Evolutionary conservation across 2,888 invertebrate genomes (phyloP).

Genomic region (Pristionchus fissidentatus): DNA sequence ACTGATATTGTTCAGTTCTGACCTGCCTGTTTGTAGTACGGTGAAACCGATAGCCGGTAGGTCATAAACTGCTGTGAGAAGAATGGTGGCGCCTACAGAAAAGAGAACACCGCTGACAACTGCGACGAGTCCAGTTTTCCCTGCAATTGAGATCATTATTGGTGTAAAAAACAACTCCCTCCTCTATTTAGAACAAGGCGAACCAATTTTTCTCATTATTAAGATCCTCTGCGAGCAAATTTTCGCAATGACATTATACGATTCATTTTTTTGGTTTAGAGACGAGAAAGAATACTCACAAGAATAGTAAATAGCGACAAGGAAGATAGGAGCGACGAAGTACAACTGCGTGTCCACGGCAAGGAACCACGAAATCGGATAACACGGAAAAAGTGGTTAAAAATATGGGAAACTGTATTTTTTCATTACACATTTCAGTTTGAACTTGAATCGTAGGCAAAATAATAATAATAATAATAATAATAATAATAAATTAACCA

Average conservation of each 20-base stretch:
- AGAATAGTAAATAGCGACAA: slow-evolving; percentile 18
- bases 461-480: too few relatives aligned
- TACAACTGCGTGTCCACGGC: slow-evolving; percentile 44
- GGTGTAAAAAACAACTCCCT: background rate
- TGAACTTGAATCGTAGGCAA: background rate
- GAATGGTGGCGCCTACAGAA: background rate
- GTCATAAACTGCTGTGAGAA: slow-evolving; percentile 6
- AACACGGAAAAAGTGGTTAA: slow-evolving; percentile 19
- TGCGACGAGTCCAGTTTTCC: background rate
- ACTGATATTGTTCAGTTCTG: background rate
- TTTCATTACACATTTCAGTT: too few relatives aligned
- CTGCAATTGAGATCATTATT: background rate
- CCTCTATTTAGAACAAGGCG: too few relatives aligned
- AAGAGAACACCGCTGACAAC: background rate
- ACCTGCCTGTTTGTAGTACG: background rate
- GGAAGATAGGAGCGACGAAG: slow-evolving; percentile 17
- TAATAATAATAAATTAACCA: background rate
- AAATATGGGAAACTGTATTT: background rate
- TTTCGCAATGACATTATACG: too few relatives aligned
- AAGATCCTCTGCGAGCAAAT: too few relatives aligned
- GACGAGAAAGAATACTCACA: background rate
- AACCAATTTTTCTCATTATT: too few relatives aligned
- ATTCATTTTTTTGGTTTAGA: background rate
- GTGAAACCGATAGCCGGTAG: slow-evolving; percentile 25
- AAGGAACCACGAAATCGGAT: slow-evolving; percentile 26